Evolutionary conservation across 2,797 vertebrate genomes (phyloP).

Genomic region (Vireo griseus): DNA sequence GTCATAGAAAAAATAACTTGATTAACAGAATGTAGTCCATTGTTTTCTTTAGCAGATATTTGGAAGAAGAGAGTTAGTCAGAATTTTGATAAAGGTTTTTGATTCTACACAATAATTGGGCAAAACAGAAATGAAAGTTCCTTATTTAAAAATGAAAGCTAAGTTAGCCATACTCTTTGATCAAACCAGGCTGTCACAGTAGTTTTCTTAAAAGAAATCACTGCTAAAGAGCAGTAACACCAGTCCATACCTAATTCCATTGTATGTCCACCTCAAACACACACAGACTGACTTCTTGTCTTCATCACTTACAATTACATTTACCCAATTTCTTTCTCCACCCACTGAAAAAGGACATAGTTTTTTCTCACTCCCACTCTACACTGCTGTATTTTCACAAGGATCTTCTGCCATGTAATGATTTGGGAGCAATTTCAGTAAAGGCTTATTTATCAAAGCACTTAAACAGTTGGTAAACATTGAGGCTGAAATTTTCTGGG

Average conservation of each 20-base stretch:
- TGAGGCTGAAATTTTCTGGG: neutral
- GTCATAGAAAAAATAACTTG: neutral
- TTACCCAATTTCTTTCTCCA: neutral
- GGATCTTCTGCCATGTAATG: neutral
- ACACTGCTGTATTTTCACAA: neutral
- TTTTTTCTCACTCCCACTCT: neutral
- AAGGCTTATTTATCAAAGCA: neutral
- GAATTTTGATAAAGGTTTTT: neutral
- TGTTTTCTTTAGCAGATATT: neutral
- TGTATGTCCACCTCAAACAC: rapidly evolving
- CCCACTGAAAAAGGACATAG: neutral
- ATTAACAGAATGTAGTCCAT: neutral
- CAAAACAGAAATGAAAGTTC: neutral
- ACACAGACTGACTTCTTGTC: neutral
- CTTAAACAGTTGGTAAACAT: neutral
- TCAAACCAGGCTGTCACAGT: neutral
- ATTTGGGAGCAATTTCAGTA: neutral
- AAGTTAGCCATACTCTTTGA: neutral
- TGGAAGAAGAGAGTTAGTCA: neutral
- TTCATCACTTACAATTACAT: neutral
- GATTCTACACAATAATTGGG: neutral
- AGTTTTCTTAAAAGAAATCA: neutral
- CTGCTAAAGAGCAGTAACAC: neutral
- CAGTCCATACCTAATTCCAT: neutral
- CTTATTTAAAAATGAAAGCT: neutral